Conservation (phyloP, 2,888 invertebrate genomes). For the Leptura quadrifasciata region DNA sequence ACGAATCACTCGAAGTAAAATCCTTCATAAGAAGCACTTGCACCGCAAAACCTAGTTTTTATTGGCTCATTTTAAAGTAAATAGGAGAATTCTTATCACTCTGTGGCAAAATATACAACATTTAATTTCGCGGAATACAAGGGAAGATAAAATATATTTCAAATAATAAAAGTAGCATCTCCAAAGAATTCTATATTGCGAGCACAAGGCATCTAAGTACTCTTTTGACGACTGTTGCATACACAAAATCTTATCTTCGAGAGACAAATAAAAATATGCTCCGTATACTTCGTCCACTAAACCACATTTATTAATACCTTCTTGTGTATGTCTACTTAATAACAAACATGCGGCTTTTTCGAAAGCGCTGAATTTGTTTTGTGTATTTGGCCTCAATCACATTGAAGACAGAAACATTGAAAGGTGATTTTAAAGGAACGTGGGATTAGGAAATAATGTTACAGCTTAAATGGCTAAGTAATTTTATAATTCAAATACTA, state of each 20-base stretch:
- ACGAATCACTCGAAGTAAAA: conserved; percentile 12
- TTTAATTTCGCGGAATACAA: conserved; percentile 42
- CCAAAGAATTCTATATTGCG: conserved; percentile 18
- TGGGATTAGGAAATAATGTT: background rate
- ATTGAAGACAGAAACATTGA: background rate
- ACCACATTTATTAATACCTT: conserved; percentile 35
- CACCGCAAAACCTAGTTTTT: conserved; percentile 28
- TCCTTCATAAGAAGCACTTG: conserved; percentile 16
- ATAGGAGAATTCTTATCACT: conserved; percentile 31
- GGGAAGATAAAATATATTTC: conserved; percentile 37
- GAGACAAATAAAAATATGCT: conserved; percentile 41
- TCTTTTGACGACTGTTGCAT: conserved; percentile 48
- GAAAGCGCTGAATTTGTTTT: background rate
- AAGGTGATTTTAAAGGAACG: background rate
- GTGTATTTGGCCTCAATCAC: background rate
- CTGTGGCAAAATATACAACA: conserved; percentile 29
- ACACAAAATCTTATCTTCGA: conserved; percentile 39
- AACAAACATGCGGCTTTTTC: conserved; percentile 14
- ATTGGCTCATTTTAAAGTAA: conserved; percentile 25
- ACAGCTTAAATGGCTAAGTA: background rate
- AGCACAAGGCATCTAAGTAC: conserved; percentile 39
- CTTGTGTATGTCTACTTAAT: background rate
- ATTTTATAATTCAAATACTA: too few species aligned
- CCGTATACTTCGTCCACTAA: conserved; percentile 26
- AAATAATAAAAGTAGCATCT: conserved; percentile 36